phyloP scores from a whole-genome alignment of 37 sponge, comb jelly and placozoan genomes.

The Hexactinellida sp. region DNA sequence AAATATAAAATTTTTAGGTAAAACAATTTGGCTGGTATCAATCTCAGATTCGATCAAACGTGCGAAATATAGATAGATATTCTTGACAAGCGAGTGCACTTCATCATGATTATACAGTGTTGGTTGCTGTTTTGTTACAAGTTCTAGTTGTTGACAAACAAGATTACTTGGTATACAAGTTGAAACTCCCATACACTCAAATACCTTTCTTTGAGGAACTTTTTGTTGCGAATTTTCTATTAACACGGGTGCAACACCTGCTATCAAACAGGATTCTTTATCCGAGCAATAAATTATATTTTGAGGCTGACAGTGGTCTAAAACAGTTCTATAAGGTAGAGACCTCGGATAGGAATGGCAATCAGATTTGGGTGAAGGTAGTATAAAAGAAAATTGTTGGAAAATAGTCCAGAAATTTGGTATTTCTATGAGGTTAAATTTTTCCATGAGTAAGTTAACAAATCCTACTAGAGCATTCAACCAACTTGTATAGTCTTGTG shows the following conservation, averaged over 20 bases:
- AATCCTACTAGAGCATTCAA: neutral
- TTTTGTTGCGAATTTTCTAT: neutral
- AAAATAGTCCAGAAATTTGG: neutral
- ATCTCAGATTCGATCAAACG: neutral
- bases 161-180: neutral
- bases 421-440: neutral
- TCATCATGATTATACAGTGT: neutral
- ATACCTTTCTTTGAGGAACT: neutral
- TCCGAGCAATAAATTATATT: neutral
- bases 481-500: neutral
- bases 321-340: neutral
- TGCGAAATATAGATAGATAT: neutral
- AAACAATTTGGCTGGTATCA: neutral
- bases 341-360: neutral
- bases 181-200: neutral
- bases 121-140: neutral
- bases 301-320: neutral
- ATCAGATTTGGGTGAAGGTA: neutral
- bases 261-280: neutral
- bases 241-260: neutral
- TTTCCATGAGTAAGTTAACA: neutral
- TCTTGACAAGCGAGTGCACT: neutral
- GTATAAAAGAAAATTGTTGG: neutral
- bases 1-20: neutral
- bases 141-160: neutral